Evolutionary conservation across 1,140 invertebrate species (phyloP), one percentile per base, ranked within the genome.

Genomic region (Drosophila rhopaloa): DNA sequence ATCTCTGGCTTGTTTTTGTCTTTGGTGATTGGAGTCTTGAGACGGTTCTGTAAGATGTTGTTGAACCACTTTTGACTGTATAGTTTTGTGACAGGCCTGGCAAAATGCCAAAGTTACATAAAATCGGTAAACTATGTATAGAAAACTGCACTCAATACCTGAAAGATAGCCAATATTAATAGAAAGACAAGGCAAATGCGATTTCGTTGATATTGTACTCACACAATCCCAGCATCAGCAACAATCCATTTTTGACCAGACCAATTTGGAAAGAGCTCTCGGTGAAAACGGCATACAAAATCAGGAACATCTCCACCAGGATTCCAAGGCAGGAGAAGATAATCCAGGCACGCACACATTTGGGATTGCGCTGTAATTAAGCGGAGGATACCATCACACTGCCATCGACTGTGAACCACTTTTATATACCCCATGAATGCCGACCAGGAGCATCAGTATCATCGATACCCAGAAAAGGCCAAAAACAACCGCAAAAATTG

Each of bases 391-490:
- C 9, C 16, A 58, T 44, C 6, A 46, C 54, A 29, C n/a, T 7
- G 38, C 37, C 19, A n/a, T 2, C 32, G 16, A 47, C 8, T 29
- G n/a, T 27, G 40, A 37, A 10, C 6, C n/a, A 16, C 4, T 13
- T 19, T n/a, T 50, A n/a, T 62, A 71, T 76, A 88, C 82, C 58
- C 24, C 47, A 46, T 73, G 67, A 32, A 86, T 82, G 9, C 82
- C 82, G 11, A 66, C 8, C 7, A 86, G n/a, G 0, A 86, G 76
- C 76, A 82, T 19, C 8, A 46, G 1, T 50, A 79, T 86, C 40
- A 85, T 41, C 0, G 82, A 57, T 6, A 81, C 1, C 82, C 82
- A 85, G 19, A 86, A 86, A 8, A 76, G 2, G 13, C 57, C 82
- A 55, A 85, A 85, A 7, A 59, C 13, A 1, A 65, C 32, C 0